These are phyloP conservation scores for Smutsia gigantea DNA, from an alignment of 2,797 vertebrate species.

Conservation along the genomic window DNA sequence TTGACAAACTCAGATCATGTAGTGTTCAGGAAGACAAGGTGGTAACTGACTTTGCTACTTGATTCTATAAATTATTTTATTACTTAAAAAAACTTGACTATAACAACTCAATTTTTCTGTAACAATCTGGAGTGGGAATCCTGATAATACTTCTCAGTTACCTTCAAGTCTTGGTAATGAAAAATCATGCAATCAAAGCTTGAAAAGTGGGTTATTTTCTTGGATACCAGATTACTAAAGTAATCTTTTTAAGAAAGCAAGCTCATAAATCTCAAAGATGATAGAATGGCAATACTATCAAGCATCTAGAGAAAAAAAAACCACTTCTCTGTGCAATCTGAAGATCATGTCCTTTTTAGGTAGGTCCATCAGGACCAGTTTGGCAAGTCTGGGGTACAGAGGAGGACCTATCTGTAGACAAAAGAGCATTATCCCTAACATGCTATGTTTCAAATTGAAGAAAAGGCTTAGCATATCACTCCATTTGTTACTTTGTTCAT, in stretches of 20 bases:
- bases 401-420: background rate
- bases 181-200: slow-evolving; percentile 5
- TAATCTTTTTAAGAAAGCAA: background rate
- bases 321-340: background rate
- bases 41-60: background rate
- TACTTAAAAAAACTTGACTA: background rate
- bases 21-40: background rate
- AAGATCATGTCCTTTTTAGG: background rate
- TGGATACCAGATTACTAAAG: background rate
- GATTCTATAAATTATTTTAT: background rate
- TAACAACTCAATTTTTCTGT: background rate
- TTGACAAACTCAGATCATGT: background rate
- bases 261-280: background rate
- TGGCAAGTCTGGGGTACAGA: background rate
- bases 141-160: background rate
- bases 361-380: background rate
- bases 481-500: background rate
- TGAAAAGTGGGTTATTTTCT: slow-evolving; percentile 16
- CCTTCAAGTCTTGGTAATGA: background rate
- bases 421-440: background rate
- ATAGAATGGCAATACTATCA: background rate
- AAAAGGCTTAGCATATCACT: background rate
- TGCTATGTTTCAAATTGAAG: background rate
- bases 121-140: background rate
- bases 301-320: background rate